Conservation (phyloP, 2,113 vertebrate species). For the Poeciliopsis occidentalis region DNA sequence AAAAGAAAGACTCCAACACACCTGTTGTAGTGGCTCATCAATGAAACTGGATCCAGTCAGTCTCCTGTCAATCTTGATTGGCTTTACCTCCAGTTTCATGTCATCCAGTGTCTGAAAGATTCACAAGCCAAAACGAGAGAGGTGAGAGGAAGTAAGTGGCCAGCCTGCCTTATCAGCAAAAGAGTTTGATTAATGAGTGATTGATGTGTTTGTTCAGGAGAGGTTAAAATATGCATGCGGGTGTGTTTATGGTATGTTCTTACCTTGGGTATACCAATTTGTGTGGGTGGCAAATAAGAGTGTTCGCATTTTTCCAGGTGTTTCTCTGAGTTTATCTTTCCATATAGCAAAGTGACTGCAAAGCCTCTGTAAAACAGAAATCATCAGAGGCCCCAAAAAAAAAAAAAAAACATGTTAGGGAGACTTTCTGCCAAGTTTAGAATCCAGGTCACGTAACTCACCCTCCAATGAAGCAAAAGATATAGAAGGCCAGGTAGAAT, state of each 20-base stretch:
- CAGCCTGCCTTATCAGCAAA: not conserved
- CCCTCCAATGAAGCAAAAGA: slow-evolving; percentile 97
- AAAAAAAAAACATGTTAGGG: not conserved
- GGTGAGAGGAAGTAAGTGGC: not conserved
- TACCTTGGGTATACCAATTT: slow-evolving; percentile 92
- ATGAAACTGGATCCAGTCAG: slow-evolving; percentile 97
- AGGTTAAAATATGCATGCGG: not conserved
- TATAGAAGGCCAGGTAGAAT: slow-evolving; percentile 98
- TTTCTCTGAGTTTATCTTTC: slow-evolving; percentile 96
- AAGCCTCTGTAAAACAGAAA: slow-evolving; percentile 83
- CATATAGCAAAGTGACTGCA: slow-evolving; percentile 93
- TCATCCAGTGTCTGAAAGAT: slow-evolving; percentile 90
- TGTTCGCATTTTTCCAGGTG: slow-evolving; percentile 96
- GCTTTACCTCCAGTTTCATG: slow-evolving; percentile 91
- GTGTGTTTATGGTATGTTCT: not conserved
- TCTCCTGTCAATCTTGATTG: slow-evolving; percentile 95
- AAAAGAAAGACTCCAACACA: slow-evolving; percentile 50
- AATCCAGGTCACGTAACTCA: slow-evolving; percentile 79
- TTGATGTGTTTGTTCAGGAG: not conserved
- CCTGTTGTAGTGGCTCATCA: slow-evolving; percentile 98
- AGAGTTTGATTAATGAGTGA: not conserved
- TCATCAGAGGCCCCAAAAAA: not conserved
- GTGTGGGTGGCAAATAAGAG: slow-evolving; percentile 89
- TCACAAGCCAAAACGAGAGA: not conserved
- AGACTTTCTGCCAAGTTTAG: not conserved